Base-by-base conservation (phyloP, 2,113 vertebrate species). In the Sula dactylatra region DNA sequence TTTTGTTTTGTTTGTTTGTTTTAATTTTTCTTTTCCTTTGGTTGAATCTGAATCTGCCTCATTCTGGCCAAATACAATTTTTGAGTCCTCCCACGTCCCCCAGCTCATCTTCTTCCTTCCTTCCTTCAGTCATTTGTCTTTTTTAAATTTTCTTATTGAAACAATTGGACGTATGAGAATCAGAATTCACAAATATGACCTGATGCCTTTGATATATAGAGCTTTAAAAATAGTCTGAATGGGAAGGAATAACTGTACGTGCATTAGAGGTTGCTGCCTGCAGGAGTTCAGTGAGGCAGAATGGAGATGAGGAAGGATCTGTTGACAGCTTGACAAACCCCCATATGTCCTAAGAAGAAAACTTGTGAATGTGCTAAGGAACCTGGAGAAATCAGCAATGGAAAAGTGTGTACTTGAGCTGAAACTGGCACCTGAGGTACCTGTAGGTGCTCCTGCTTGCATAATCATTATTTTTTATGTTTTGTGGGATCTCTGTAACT, bases 1-100 rank as follows among this genome's bases (percentile, higher is more conserved):
- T 31, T 29, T 44, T 38, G 6, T 55, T n/a, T 40, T 25, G 24
- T 29, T 44, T 38, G 6, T 55, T n/a, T 40, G 18, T 44, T 44
- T 44, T 44, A 16, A 17, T 26, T n/a, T 8, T 38, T 34, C 26
- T 36, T 5, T 13, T 16, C 12, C 8, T 70, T 79, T 82, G 3
- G 1, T 38, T 83, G 6, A 42, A 67, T 77, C 34, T 90, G 38
- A 66, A 67, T 47, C 8, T 65, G 7, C 9, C 18, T 83, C 8
- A 19, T 73, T 84, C 45, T 62, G 27, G 16, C 17, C 38, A 78
- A 78, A 72, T 45, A 50, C 2, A 24, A 18, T 58, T 92, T 82
- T n/a, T 64, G 16, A 36, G 5, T 50, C 25, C 40, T 89, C 15
- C 11, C 2, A 3, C 24, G 40, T 2, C 0, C 6, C 7, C 11